Base-by-base conservation (phyloP, 2,113 vertebrate genomes). In the Podarcis cretensis region DNA sequence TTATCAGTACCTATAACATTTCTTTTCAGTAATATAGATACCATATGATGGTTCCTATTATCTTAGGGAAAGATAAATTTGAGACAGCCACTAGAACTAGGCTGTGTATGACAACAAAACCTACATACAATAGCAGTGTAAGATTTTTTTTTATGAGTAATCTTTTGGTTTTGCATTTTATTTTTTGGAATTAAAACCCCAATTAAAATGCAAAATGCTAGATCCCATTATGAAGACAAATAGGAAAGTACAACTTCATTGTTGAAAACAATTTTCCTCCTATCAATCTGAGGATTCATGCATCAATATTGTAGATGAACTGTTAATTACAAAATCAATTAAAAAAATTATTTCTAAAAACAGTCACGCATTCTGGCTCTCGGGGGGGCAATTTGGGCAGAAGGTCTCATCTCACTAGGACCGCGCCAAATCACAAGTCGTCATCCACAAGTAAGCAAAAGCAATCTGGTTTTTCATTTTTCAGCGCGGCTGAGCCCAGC, bases 251-350 rank as follows among this genome's bases (percentile, higher is more conserved):
- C 96, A 95, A 96, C 96, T 98, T 97, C 95, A 97, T 96, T 96
- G 95, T 94, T 96, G 96, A 96, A 97, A 97, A 97, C 97, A 96
- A 97, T 97, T 96, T 95, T 96, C 96, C 95, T 96, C 93, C 96
- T 96, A 96, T 97, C 96, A 94, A 92, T 97, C 97, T 92, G 94
- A 96, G 92, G 96, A 96, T 96, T 94, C 93, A 84, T 43, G 91
- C 97, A 97, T 97, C 97, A 96, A 98, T 98, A 97, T 96, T 96
- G 96, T 95, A 97, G 97, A 97, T 97, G 98, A 98, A 98, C 97
- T 97, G 97, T 98, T 98, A 98, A 98, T 98, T 97, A 97, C 97
- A 97, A 97, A 98, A 98, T 98, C 98, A 98, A 98, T 98, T 98
- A 98, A 97, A 98, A 54, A 97, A 98, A 98, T 96, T 97, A 98